Conservation (phyloP, 2,113 vertebrate species). For the Hassar affinis region DNA sequence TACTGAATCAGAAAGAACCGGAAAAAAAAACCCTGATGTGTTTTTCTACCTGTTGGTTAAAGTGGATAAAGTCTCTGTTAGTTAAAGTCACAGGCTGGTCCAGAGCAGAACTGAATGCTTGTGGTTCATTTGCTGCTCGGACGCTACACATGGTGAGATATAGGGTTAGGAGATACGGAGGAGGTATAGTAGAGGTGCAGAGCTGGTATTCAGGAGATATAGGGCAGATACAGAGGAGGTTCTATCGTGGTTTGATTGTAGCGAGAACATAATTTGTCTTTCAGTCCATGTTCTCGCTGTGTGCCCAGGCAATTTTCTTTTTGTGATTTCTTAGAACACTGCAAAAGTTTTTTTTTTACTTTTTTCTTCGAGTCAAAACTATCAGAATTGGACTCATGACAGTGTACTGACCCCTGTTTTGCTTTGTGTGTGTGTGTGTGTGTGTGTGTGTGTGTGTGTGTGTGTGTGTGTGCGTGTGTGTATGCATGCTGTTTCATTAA, state of each 20-base stretch:
- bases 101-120: neutral
- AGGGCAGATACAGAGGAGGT: neutral
- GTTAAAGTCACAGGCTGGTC: neutral
- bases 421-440: neutral
- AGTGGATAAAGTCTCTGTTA: neutral
- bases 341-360: neutral
- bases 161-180: neutral
- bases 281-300: neutral
- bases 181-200: neutral
- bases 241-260: too few species aligned
- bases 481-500: slow-evolving; percentile 12
- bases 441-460: neutral
- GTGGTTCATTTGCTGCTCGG: neutral
- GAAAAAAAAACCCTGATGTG: neutral
- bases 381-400: neutral
- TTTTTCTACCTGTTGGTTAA: neutral
- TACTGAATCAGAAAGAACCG: slow-evolving; percentile 43
- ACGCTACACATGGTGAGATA: too few species aligned
- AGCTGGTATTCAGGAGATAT: too few species aligned
- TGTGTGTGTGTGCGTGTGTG: neutral
- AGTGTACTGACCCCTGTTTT: too few species aligned
- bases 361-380: neutral
- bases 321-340: neutral
- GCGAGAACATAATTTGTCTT: neutral
- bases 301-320: neutral